Evolutionary conservation across 2,888 invertebrate species (phyloP).

Genomic region (Keiferia lycopersicella): DNA sequence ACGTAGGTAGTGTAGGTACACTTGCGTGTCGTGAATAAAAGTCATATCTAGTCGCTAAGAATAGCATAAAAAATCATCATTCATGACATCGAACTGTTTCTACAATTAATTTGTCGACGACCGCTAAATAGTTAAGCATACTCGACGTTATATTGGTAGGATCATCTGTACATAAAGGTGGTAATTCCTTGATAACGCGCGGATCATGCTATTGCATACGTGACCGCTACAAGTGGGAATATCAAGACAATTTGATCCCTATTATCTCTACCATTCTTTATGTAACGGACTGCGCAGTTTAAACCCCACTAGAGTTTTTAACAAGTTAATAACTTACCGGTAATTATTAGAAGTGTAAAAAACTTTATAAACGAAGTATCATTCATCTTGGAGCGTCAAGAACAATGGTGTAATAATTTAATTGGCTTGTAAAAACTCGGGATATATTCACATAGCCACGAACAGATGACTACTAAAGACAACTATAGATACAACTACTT

Average conservation of each 20-base stretch:
- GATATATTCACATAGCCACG: background rate
- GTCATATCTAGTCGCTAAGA: background rate
- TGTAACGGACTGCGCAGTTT: constrained; percentile 1
- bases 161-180: constrained; percentile 11
- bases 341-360: constrained; percentile 1
- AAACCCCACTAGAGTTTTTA: background rate
- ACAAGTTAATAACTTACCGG: background rate
- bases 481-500: background rate
- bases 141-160: background rate
- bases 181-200: constrained; percentile 27
- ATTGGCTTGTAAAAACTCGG: background rate
- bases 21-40: background rate
- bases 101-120: constrained; percentile 6
- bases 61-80: constrained; percentile 17
- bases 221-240: constrained; percentile 18
- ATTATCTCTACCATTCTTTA: background rate
- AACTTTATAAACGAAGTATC: constrained; percentile 1
- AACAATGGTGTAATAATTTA: constrained; percentile 5
- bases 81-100: constrained; percentile 5
- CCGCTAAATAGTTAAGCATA: constrained; percentile 11
- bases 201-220: constrained; percentile 26
- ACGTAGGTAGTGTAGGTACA: background rate
- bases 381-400: background rate
- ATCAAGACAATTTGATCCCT: constrained; percentile 2
- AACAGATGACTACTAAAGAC: background rate